Percentiles rank a stretch among this genome's conserved stretches.
Conservation (phyloP, 2,797 vertebrate genomes). For the Acrossocheilus fasciatus region DNA sequence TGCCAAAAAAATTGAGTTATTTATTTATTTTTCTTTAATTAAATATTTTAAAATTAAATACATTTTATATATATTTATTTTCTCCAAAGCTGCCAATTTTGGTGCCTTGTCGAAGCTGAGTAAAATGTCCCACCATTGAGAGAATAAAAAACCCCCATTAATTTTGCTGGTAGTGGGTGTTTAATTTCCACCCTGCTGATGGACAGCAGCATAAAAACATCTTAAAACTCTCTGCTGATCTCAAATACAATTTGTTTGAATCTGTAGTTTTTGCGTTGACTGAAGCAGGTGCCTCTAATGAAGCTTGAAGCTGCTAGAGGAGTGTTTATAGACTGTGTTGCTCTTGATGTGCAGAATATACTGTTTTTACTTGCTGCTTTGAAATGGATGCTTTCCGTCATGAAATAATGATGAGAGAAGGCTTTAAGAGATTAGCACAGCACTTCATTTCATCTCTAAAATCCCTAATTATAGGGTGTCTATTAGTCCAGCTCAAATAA, state of each 20-base stretch:
- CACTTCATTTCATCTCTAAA: slow-evolving; percentile 55
- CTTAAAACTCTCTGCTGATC: background rate
- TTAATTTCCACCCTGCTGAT: background rate
- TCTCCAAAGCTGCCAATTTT: too few species aligned
- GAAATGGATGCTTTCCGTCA: slow-evolving; percentile 51
- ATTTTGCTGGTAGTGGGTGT: background rate
- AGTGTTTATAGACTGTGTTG: background rate
- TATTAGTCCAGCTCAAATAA: slow-evolving; percentile 46
- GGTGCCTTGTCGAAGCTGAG: background rate
- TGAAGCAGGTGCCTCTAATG: background rate
- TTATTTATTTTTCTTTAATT: too few species aligned
- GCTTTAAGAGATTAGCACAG: slow-evolving; percentile 45
- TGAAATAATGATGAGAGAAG: slow-evolving; percentile 56
- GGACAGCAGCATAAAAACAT: background rate
- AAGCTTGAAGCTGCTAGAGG: background rate
- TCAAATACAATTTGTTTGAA: background rate
- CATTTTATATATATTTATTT: too few species aligned
- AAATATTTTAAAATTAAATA: too few species aligned
- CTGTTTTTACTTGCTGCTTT: slow-evolving; percentile 26
- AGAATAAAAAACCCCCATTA: too few species aligned
- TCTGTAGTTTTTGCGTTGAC: background rate
- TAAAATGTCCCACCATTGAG: background rate
- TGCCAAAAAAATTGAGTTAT: too few species aligned
- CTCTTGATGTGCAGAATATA: slow-evolving; percentile 19
- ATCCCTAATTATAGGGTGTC: slow-evolving; percentile 55